Percentiles rank a stretch among this genome's conserved stretches.
Conservation (phyloP, 1,140 invertebrate genomes). For the Adoxophyes honmai region DNA sequence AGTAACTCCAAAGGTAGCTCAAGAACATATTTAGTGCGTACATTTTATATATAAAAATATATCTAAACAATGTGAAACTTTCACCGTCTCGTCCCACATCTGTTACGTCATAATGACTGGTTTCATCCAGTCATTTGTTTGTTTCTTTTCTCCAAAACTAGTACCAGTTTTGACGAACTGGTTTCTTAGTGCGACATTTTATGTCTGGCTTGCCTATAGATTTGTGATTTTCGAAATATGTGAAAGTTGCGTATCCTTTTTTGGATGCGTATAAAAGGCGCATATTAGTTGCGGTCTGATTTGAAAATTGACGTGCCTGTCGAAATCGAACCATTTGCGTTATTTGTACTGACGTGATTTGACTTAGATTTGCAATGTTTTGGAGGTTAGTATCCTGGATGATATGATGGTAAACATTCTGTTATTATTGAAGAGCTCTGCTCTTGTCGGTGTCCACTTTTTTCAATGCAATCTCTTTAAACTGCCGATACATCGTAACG, state of each 20-base stretch:
- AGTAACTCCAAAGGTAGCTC: too few relatives aligned
- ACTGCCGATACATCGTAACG: too few relatives aligned
- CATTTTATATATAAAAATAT: background rate
- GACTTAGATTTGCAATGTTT: too few relatives aligned
- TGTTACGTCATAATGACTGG: slow-evolving; percentile 27
- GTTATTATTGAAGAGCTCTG: too few relatives aligned
- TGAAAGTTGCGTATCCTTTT: background rate
- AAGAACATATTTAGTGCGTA: too few relatives aligned
- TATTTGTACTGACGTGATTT: background rate
- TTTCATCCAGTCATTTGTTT: slow-evolving; percentile 33
- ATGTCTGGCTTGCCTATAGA: background rate
- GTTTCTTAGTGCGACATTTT: background rate
- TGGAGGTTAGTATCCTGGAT: too few relatives aligned
- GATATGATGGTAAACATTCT: too few relatives aligned
- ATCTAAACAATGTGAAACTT: slow-evolving; percentile 37
- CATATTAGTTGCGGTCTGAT: background rate
- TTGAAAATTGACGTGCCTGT: background rate
- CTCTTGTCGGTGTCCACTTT: too few relatives aligned
- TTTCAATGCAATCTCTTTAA: too few relatives aligned
- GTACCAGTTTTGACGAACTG: background rate
- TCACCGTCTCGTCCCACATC: slow-evolving; percentile 36
- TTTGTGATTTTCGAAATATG: background rate
- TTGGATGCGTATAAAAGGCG: background rate
- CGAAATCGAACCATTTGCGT: too few relatives aligned
- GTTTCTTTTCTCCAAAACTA: slow-evolving; percentile 25